Evolutionary conservation across 2,888 invertebrate genomes (phyloP).

Genomic region (Bombylius discolor): DNA sequence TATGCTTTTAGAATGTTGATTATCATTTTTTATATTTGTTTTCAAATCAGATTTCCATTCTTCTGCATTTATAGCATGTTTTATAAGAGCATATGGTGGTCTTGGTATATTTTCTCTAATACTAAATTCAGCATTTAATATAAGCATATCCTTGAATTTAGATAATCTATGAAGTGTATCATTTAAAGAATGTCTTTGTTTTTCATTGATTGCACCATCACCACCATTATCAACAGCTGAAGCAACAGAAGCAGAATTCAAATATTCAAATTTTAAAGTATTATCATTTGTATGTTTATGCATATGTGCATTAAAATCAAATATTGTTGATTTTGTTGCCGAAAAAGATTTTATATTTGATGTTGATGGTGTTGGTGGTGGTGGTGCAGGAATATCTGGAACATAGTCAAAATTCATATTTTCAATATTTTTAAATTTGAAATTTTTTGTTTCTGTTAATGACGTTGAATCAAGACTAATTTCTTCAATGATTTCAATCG

Average conservation of each 20-base stretch:
- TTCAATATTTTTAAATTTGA: background rate
- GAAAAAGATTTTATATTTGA: background rate
- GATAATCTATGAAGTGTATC: slow-evolving; percentile 22
- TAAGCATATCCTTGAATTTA: slow-evolving; percentile 35
- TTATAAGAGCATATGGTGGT: slow-evolving; percentile 35
- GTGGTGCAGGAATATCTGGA: slow-evolving; percentile 42
- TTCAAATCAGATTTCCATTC: slow-evolving; percentile 17
- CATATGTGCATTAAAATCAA: too few species aligned
- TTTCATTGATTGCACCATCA: background rate
- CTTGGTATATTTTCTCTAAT: slow-evolving; percentile 41
- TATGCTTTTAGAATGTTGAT: background rate
- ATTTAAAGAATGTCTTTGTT: slow-evolving; percentile 8
- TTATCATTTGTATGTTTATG: background rate
- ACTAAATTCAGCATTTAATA: slow-evolving; percentile 44
- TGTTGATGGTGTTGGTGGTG: slow-evolving; percentile 24
- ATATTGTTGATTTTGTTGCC: too few species aligned
- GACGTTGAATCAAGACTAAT: background rate
- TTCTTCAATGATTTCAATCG: slow-evolving; percentile 1
- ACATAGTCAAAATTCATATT: slow-evolving; percentile 22
- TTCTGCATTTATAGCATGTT: slow-evolving; percentile 37
- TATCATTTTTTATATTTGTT: background rate
- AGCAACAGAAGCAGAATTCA: too few species aligned
- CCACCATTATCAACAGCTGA: background rate
- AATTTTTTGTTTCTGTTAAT: background rate
- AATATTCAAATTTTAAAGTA: too few species aligned